These are phyloP conservation scores for Myxocyprinus asiaticus DNA, from an alignment of 2,113 vertebrate genomes.

Conservation along the genomic window DNA sequence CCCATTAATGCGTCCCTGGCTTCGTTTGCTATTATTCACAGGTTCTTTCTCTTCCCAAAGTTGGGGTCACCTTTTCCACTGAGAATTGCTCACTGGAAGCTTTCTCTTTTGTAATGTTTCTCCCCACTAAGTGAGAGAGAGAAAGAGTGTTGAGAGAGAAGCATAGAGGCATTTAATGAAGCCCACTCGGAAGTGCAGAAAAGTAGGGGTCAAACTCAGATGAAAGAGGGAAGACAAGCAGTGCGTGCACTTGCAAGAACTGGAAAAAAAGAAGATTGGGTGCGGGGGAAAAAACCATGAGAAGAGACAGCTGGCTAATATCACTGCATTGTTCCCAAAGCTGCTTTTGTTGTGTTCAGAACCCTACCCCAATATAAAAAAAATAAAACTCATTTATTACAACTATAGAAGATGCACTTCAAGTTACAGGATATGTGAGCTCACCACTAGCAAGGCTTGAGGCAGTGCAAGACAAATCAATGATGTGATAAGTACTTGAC, in stretches of 20 bases:
- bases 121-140: conserved; percentile 70
- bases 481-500: conserved; percentile 57
- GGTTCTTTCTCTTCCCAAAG: conserved; percentile 77
- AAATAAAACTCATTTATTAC: not conserved
- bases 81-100: conserved; percentile 73
- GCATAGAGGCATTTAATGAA: conserved; percentile 79
- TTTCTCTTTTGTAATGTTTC: conserved; percentile 74
- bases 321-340: conserved; percentile 54
- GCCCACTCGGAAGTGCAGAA: conserved; percentile 73
- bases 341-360: conserved; percentile 40
- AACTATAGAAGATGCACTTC: conserved; percentile 1
- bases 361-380: no score
- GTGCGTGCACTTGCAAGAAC: conserved; percentile 65
- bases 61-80: conserved; percentile 76
- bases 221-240: conserved; percentile 67
- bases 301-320: conserved; percentile 58
- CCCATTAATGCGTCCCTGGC: conserved; percentile 84
- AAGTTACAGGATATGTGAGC: conserved; percentile 20
- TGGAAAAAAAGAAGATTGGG: conserved; percentile 44
- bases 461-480: conserved; percentile 53
- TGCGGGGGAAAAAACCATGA: conserved; percentile 53
- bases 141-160: conserved; percentile 61
- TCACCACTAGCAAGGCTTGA: conserved; percentile 47
- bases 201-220: conserved; percentile 75
- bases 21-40: conserved; percentile 88